Percentiles rank a stretch among this genome's conserved stretches.
These are phyloP conservation scores for Melanotaenia boesemani DNA, from an alignment of 2,797 vertebrate genomes.

Conservation along the genomic window DNA sequence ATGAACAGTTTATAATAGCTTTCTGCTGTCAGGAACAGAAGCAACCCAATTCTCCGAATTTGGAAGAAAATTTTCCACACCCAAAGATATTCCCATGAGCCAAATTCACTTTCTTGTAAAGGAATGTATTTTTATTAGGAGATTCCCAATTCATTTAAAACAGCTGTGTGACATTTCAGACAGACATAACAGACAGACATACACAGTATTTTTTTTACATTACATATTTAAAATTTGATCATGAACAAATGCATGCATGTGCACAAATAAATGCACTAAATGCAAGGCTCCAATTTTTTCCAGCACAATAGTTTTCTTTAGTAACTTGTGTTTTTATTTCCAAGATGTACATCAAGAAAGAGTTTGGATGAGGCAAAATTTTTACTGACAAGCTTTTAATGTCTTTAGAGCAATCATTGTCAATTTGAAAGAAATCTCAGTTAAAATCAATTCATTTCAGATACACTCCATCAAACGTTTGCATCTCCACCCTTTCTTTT, in stretches of 20 bases:
- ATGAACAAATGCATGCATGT: too few species aligned
- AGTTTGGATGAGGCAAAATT: neutral
- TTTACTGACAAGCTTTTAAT: neutral
- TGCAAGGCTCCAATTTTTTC: too few species aligned
- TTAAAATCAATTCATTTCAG: conserved; percentile 29
- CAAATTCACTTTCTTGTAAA: conserved; percentile 7
- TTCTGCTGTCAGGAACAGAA: conserved; percentile 2
- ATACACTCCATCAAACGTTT: conserved; percentile 31
- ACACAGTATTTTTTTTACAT: neutral
- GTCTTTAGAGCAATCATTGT: neutral
- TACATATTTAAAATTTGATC: too few species aligned
- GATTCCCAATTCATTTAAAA: conserved; percentile 9
- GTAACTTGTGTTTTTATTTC: neutral
- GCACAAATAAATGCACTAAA: too few species aligned
- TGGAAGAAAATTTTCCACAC: conserved; percentile 32
- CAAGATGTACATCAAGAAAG: neutral
- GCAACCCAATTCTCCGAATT: conserved; percentile 9
- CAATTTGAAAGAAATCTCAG: neutral
- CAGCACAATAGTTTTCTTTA: neutral
- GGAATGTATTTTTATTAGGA: conserved; percentile 15
- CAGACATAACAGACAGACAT: neutral
- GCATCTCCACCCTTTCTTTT: conserved; percentile 50
- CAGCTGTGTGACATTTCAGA: neutral
- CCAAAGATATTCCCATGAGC: conserved; percentile 34
- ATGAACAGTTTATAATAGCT: neutral